Evolutionary conservation across 2,797 vertebrate species (phyloP).

Genomic region (Peromyscus eremicus): DNA sequence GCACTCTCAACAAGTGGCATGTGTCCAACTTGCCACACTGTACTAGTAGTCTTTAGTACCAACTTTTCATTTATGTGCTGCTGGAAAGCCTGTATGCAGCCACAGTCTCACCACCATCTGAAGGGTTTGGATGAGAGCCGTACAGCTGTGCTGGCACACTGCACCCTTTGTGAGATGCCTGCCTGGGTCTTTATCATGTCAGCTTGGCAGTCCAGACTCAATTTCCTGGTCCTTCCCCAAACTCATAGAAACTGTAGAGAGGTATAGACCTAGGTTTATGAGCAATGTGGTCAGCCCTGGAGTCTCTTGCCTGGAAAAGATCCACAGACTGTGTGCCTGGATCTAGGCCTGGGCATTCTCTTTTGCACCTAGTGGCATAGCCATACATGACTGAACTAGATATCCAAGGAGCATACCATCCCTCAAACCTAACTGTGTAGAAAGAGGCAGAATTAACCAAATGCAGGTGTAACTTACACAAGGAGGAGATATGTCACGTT

Average conservation of each 20-base stretch:
- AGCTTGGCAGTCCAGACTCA: neutral
- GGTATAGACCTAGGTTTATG: neutral
- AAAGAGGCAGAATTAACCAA: neutral
- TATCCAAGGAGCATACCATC: neutral
- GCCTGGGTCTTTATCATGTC: neutral
- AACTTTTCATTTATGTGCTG: neutral
- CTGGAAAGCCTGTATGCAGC: accelerated
- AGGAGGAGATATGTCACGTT: too few relatives aligned
- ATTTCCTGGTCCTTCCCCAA: neutral
- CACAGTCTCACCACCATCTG: accelerated
- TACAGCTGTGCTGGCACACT: accelerated
- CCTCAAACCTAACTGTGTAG: too few relatives aligned
- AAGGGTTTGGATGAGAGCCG: accelerated
- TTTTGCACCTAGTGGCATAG: accelerated
- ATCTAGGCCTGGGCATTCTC: neutral
- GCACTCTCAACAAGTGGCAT: accelerated
- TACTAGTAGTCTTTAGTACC: neutral
- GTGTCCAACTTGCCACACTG: neutral
- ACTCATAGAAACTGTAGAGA: neutral
- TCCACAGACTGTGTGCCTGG: neutral
- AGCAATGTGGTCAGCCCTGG: neutral
- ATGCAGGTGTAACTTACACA: too few relatives aligned
- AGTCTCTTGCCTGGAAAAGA: too few relatives aligned
- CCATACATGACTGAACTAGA: neutral
- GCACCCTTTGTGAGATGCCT: neutral